These are phyloP conservation scores for Egretta garzetta DNA, from an alignment of 2,113 vertebrate species.

Conservation along the genomic window DNA sequence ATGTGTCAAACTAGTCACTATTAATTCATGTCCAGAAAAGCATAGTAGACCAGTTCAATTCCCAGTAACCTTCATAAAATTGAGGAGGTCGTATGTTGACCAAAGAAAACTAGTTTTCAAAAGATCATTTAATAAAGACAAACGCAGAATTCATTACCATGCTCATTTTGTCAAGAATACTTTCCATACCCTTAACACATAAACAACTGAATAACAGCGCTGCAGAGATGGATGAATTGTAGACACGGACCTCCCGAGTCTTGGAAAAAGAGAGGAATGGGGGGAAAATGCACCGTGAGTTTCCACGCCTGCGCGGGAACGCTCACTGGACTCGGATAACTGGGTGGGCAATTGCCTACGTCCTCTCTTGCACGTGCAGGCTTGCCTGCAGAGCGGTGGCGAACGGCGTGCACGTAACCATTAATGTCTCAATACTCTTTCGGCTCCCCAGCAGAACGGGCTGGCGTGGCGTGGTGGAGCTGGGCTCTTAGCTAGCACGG, in stretches of 20 bases:
- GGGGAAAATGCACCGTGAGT: not conserved
- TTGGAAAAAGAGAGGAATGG: not conserved
- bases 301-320: fast-evolving
- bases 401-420: fast-evolving
- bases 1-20: conserved; percentile 63
- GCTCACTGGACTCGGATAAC: not conserved
- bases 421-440: not conserved
- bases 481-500: not conserved
- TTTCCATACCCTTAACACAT: not conserved
- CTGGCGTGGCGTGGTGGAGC: not conserved
- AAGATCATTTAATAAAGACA: not conserved
- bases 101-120: not conserved
- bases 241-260: not conserved
- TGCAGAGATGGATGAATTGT: not conserved
- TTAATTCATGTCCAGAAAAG: conserved; percentile 39
- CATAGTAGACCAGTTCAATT: not conserved
- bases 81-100: not conserved
- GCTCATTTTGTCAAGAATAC: not conserved
- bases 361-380: not conserved
- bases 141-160: not conserved
- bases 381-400: not conserved
- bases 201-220: not conserved
- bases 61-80: not conserved
- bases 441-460: not conserved
- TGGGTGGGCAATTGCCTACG: fast-evolving